A percentile compares a stretch with the other conserved stretches of the same genome.
phyloP scores from a whole-genome alignment of 2,797 vertebrate genomes.

The Semotilus atromaculatus region DNA sequence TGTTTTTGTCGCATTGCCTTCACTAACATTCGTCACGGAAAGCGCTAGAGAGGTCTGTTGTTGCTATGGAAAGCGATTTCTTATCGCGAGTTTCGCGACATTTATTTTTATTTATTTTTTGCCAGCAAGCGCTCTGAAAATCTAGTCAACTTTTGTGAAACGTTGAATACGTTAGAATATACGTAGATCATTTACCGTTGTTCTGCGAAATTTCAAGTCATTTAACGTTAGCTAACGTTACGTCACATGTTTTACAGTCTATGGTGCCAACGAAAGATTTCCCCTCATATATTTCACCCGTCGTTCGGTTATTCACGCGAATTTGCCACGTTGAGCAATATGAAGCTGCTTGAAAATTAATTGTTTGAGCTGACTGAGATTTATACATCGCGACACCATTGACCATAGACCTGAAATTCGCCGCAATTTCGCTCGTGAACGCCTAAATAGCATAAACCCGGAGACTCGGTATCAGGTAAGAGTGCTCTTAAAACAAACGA shows the following conservation, averaged over 20 bases:
- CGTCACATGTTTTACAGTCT: too few relatives aligned
- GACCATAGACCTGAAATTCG: not conserved
- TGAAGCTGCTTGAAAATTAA: not conserved
- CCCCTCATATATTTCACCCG: not conserved
- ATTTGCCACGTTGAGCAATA: not conserved
- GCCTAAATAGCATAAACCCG: not conserved
- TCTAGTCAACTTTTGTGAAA: not conserved
- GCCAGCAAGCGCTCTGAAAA: not conserved
- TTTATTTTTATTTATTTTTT: not conserved
- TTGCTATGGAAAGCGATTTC: not conserved
- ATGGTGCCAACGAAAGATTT: too few relatives aligned
- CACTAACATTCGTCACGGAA: not conserved
- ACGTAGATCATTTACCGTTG: not conserved
- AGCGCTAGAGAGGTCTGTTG: not conserved
- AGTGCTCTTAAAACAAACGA: not conserved
- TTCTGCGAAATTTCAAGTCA: not conserved
- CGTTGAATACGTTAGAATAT: not conserved
- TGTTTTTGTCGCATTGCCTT: not conserved
- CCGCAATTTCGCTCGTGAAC: not conserved
- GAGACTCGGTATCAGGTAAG: not conserved
- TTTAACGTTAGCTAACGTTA: too few relatives aligned
- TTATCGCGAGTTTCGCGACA: not conserved
- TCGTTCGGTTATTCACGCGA: not conserved
- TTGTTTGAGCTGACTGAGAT: not conserved
- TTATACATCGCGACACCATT: not conserved